These are phyloP conservation scores for Hyperoodon ampullatus DNA, from an alignment of 2,113 vertebrate species.

Conservation along the genomic window DNA sequence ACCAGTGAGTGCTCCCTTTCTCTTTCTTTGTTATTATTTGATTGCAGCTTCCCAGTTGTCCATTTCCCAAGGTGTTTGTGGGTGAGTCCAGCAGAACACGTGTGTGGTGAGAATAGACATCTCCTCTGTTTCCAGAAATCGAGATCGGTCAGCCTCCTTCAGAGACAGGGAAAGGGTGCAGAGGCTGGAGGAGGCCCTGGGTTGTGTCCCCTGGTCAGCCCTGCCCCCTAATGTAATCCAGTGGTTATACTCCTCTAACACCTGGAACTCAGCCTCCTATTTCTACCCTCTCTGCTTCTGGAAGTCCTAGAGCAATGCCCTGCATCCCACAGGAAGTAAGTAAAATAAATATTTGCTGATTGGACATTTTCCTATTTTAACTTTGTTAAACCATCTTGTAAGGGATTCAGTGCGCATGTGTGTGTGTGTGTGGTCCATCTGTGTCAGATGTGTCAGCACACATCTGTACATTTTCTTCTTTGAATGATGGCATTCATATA, in stretches of 20 bases:
- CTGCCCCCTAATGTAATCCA: not conserved
- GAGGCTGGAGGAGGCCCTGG: not conserved
- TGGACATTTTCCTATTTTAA: not conserved
- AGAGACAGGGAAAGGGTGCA: not conserved
- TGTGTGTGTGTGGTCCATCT: not conserved
- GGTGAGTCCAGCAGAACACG: not conserved
- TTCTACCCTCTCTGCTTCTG: not conserved
- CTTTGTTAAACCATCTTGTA: not conserved
- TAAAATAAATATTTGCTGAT: not conserved
- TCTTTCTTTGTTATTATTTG: not conserved
- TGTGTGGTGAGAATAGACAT: not conserved
- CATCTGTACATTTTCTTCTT: not conserved
- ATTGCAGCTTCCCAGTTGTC: not conserved
- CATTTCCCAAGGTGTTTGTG: not conserved
- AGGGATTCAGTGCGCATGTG: not conserved
- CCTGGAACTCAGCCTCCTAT: not conserved
- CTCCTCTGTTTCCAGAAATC: not conserved
- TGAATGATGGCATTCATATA: not conserved
- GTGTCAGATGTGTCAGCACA: not conserved
- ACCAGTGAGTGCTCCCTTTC: constrained; percentile 71
- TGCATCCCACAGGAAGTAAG: not conserved
- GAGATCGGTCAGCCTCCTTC: not conserved
- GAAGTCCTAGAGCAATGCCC: not conserved
- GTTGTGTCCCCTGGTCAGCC: not conserved
- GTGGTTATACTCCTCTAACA: not conserved